A percentile compares a stretch with the other conserved stretches of the same genome.
These are phyloP conservation scores for Ascaphus truei DNA, from an alignment of 2,113 vertebrate genomes.

Conservation along the genomic window DNA sequence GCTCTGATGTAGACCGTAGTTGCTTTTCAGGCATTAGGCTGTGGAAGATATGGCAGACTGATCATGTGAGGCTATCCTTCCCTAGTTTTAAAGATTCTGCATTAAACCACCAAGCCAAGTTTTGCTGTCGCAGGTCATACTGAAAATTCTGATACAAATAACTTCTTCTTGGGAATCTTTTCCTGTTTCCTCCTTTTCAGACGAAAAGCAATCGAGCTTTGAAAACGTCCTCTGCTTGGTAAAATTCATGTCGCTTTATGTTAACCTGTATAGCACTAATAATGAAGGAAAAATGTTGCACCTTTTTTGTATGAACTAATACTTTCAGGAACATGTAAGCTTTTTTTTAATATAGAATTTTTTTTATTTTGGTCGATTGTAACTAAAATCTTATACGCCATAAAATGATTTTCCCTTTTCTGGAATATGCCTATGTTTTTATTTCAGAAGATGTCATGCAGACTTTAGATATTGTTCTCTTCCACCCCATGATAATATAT, in stretches of 20 bases:
- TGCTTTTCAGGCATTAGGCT: too few relatives aligned
- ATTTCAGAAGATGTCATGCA: too few relatives aligned
- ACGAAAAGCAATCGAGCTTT: slow-evolving; percentile 8
- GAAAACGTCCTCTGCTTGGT: background rate
- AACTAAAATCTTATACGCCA: slow-evolving; percentile 39
- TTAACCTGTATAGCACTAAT: background rate
- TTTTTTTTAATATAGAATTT: background rate
- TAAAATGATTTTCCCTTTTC: too few relatives aligned
- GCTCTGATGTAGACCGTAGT: too few relatives aligned
- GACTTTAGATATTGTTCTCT: too few relatives aligned
- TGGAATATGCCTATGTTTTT: too few relatives aligned
- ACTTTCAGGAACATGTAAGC: background rate
- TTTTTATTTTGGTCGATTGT: slow-evolving; percentile 67
- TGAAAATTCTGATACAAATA: background rate
- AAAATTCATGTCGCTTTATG: background rate
- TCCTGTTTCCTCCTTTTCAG: background rate
- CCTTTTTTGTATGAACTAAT: background rate
- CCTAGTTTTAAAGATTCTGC: too few relatives aligned
- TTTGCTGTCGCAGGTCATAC: too few relatives aligned
- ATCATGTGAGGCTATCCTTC: too few relatives aligned
- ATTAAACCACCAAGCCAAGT: too few relatives aligned
- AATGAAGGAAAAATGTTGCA: slow-evolving; percentile 17
- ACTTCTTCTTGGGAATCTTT: background rate
- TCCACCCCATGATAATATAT: too few relatives aligned
- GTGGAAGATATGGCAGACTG: too few relatives aligned